These are phyloP conservation scores for Poecilia wingei DNA, from an alignment of 2,797 vertebrate species.

Conservation along the genomic window DNA sequence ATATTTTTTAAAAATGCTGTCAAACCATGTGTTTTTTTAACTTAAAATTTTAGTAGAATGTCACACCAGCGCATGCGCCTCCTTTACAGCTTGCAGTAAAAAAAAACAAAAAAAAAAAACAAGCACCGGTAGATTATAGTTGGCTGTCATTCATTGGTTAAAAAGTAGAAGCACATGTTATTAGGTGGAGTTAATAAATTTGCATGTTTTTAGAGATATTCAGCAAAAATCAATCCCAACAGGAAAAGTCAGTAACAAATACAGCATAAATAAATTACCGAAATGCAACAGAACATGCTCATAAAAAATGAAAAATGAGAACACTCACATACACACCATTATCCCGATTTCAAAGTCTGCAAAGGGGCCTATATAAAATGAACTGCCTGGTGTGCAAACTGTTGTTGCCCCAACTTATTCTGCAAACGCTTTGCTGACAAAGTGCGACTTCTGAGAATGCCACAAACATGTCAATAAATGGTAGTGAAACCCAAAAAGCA, in stretches of 20 bases:
- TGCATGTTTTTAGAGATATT: background rate
- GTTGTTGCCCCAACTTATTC: background rate
- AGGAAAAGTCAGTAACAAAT: background rate
- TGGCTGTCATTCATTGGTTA: background rate
- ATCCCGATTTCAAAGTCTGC: background rate
- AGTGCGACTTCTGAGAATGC: conserved; percentile 1
- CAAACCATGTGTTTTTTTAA: background rate
- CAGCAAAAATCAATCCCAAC: background rate
- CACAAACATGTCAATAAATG: conserved; percentile 22
- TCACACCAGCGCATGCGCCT: background rate
- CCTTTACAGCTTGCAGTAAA: background rate
- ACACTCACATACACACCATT: background rate
- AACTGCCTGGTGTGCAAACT: background rate
- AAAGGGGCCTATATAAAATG: background rate
- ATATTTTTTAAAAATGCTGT: too few relatives aligned
- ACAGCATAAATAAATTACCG: background rate
- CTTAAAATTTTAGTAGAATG: background rate
- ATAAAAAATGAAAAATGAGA: background rate
- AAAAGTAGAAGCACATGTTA: background rate
- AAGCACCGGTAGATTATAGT: background rate
- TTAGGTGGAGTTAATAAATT: background rate
- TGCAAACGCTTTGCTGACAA: conserved; percentile 12
- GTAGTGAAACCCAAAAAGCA: conserved; percentile 8
- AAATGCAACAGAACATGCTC: background rate
- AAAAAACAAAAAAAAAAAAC: background rate